Percentiles rank a stretch among this genome's conserved stretches.
Evolutionary conservation across 2,888 invertebrate species (phyloP).

Genomic region (Hemistola chrysoprasaria): DNA sequence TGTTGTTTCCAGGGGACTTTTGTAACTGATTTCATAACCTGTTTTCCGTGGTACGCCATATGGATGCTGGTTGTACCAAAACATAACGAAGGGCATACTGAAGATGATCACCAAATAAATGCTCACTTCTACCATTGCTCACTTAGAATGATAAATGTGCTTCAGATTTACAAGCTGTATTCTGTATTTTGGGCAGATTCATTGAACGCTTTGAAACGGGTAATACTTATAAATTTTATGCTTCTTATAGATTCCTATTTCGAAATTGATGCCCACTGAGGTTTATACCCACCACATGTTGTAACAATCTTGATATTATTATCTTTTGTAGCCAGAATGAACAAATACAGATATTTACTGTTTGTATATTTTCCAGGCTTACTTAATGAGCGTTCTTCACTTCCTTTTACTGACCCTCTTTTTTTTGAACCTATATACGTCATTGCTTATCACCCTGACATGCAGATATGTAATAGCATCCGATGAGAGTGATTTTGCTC

Average conservation of each 20-base stretch:
- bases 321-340: no score
- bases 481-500: constrained; percentile 45
- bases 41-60: constrained; percentile 73
- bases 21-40: constrained; percentile 64
- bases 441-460: constrained; percentile 61
- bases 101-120: constrained; percentile 48
- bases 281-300: no score
- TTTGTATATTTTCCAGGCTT: constrained; percentile 74
- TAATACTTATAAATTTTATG: constrained; percentile 35
- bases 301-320: no score
- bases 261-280: no score
- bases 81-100: constrained; percentile 58
- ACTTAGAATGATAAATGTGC: constrained; percentile 61
- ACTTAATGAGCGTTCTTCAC: constrained; percentile 73
- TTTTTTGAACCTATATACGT: constrained; percentile 70
- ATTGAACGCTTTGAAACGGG: constrained; percentile 66
- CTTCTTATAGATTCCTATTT: no score
- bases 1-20: constrained; percentile 57
- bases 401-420: constrained; percentile 71
- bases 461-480: constrained; percentile 61
- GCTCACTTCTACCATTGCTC: constrained; percentile 63
- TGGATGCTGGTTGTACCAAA: constrained; percentile 56
- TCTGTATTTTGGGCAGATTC: constrained; percentile 69
- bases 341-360: no score
- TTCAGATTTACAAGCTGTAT: constrained; percentile 72